phyloP scores from a whole-genome alignment of 1,140 invertebrate species.

The Cherax quadricarinatus region DNA sequence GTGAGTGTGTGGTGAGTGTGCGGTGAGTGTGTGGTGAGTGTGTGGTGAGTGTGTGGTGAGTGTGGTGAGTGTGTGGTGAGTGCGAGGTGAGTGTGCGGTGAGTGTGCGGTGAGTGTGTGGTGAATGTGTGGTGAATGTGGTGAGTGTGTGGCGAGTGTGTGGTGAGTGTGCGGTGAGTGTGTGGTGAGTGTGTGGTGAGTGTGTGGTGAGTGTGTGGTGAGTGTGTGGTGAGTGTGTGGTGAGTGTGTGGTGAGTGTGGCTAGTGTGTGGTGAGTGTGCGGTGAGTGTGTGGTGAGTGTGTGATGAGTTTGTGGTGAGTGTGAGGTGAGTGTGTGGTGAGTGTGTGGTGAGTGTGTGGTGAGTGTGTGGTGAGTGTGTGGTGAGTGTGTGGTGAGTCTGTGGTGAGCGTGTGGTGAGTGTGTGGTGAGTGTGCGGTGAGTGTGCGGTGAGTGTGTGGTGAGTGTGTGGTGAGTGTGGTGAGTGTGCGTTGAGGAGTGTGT shows the following conservation, averaged over 20 bases:
- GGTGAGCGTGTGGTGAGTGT: too few species aligned
- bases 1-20: neutral
- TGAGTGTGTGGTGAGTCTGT: neutral
- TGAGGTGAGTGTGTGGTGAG: neutral
- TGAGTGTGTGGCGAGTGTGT: too few species aligned
- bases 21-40: neutral
- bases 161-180: neutral
- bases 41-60: neutral
- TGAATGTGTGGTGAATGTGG: too few species aligned
- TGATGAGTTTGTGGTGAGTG: neutral
- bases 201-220: neutral
- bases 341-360: neutral
- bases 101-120: neutral
- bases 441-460: neutral
- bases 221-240: neutral
- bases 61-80: too few species aligned
- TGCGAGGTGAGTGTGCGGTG: neutral
- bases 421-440: neutral
- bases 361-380: neutral
- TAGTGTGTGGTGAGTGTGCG: neutral
- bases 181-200: neutral
- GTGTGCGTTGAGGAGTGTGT: too few species aligned
- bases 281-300: neutral
- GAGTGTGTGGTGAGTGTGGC: neutral
- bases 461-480: neutral